Evolutionary conservation across 2,888 invertebrate genomes (phyloP).

Genomic region (Steinernema carpocapsae): DNA sequence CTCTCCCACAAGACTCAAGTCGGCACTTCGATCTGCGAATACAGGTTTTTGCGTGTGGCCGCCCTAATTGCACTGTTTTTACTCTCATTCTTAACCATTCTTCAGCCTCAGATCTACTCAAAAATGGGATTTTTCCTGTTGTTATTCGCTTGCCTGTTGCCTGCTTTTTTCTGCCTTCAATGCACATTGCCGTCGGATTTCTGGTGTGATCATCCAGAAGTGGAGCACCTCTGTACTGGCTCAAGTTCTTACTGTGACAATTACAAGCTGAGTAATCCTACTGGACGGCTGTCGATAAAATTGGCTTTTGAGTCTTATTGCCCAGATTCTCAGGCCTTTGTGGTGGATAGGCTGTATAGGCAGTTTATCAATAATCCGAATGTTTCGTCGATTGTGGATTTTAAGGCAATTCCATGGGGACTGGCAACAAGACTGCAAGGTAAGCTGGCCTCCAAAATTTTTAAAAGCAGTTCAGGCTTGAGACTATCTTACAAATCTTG

Average conservation of each 20-base stretch:
- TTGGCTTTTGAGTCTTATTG: conserved; percentile 49
- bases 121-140: too few species aligned
- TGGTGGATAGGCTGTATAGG: conserved; percentile 50
- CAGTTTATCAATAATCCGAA: conserved; percentile 41
- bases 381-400: conserved; percentile 43
- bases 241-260: conserved; percentile 42
- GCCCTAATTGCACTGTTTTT: too few species aligned
- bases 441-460: too few species aligned
- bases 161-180: not conserved
- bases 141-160: not conserved
- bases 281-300: conserved; percentile 38
- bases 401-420: conserved; percentile 53
- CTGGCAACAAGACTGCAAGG: too few species aligned
- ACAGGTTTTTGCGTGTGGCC: too few species aligned
- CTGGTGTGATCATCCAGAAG: conserved; percentile 50
- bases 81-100: too few species aligned
- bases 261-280: conserved; percentile 38
- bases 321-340: conserved; percentile 50
- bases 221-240: conserved; percentile 48
- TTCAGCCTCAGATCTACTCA: too few species aligned
- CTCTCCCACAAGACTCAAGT: too few species aligned
- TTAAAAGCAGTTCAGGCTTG: too few species aligned
- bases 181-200: conserved; percentile 41
- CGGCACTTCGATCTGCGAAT: too few species aligned
- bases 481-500: too few species aligned